Evolutionary conservation across 2,113 vertebrate species (phyloP).

Genomic region (Apodemus speciosus): DNA sequence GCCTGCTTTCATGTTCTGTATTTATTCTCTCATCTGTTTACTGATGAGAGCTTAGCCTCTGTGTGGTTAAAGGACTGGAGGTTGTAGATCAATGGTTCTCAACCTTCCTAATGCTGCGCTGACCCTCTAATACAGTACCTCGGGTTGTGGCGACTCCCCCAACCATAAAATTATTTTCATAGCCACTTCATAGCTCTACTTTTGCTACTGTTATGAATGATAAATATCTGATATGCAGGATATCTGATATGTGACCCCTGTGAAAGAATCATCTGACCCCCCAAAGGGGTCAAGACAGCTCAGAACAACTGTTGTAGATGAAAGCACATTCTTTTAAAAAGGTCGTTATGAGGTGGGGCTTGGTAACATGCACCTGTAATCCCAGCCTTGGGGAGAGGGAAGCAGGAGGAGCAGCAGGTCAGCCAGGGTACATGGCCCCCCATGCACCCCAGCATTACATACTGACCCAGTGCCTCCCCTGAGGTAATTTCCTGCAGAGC

Average conservation of each 20-base stretch:
- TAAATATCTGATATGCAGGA: neutral
- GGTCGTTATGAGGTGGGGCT: too few relatives aligned
- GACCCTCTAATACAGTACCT: neutral
- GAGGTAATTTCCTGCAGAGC: accelerated
- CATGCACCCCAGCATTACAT: neutral
- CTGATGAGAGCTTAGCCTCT: neutral
- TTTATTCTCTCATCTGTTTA: neutral
- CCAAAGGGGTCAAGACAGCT: neutral
- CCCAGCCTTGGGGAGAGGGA: neutral
- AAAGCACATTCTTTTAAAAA: neutral
- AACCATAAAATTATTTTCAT: neutral
- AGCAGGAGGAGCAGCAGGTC: neutral
- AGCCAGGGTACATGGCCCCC: neutral
- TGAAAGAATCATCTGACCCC: neutral
- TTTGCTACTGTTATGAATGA: neutral
- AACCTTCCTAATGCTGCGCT: neutral
- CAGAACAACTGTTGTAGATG: neutral
- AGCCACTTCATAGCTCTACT: neutral
- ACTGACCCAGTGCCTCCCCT: accelerated
- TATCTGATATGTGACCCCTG: neutral
- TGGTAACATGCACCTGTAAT: neutral
- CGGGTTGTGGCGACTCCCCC: neutral
- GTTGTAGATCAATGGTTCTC: neutral
- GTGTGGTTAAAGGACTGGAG: neutral
- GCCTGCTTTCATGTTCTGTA: neutral